phyloP scores from a whole-genome alignment of 2,113 vertebrate species.

The Rhinichthys klamathensis region DNA sequence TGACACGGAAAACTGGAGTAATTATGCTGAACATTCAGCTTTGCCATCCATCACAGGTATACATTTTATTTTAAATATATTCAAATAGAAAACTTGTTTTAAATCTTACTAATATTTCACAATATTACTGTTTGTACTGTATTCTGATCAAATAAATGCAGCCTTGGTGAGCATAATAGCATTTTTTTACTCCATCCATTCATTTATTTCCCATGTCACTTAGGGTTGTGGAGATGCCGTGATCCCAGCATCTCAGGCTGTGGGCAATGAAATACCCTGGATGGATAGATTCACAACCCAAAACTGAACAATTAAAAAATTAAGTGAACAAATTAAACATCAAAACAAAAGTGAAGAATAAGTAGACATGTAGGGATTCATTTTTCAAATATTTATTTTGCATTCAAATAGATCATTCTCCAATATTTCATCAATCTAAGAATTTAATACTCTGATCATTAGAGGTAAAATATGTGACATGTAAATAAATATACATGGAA shows the following conservation, averaged over 20 bases:
- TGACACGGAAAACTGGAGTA: too few species aligned
- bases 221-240: neutral
- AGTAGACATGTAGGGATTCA: slow-evolving; percentile 15
- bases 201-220: neutral
- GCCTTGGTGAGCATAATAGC: neutral
- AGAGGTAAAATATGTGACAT: slow-evolving; percentile 60
- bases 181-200: neutral
- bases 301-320: too few species aligned
- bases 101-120: neutral
- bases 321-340: neutral
- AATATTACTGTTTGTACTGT: neutral
- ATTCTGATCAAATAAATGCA: neutral
- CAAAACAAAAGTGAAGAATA: neutral
- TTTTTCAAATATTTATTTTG: slow-evolving; percentile 66
- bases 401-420: slow-evolving; percentile 69
- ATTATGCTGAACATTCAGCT: too few species aligned
- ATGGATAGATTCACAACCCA: neutral
- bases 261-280: too few species aligned
- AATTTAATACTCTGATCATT: slow-evolving; percentile 60
- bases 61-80: too few species aligned
- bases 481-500: slow-evolving; percentile 77
- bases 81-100: too few species aligned
- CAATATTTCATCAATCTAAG: slow-evolving; percentile 60
- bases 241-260: too few species aligned
- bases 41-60: too few species aligned